phyloP scores from a whole-genome alignment of 2,888 invertebrate species.

The Corythucha ciliata region DNA sequence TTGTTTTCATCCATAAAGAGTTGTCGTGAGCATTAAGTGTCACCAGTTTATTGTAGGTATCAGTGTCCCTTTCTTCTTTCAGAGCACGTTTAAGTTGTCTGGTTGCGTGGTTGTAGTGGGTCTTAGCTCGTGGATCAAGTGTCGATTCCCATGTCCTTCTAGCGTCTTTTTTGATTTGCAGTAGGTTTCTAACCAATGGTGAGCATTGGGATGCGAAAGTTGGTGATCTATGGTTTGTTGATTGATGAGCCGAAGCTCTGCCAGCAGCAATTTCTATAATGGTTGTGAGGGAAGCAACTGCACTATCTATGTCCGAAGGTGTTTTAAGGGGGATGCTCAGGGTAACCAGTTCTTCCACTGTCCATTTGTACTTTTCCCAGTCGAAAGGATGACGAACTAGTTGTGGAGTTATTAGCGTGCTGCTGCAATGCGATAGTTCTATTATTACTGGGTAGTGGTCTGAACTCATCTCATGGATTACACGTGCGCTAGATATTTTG shows the following conservation, averaged over 20 bases:
- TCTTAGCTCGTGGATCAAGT: not conserved
- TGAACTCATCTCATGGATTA: conserved; percentile 10
- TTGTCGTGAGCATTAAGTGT: not conserved
- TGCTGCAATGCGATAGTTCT: not conserved
- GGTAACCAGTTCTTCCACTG: not conserved
- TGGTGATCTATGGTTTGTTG: not conserved
- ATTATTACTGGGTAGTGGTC: conserved; percentile 11
- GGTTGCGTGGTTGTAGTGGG: not conserved
- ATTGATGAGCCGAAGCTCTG: not conserved
- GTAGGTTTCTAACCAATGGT: not conserved
- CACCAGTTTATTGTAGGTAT: not conserved
- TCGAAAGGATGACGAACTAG: not conserved
- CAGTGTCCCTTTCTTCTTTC: not conserved
- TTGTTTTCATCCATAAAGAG: no score
- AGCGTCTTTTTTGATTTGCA: not conserved
- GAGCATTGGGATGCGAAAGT: not conserved
- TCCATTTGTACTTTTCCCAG: not conserved
- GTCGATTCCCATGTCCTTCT: conserved; percentile 1
- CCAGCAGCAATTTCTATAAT: conserved; percentile 1
- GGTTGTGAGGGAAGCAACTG: not conserved
- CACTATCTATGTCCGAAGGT: not conserved
- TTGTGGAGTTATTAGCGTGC: not conserved
- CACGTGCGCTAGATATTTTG: not conserved
- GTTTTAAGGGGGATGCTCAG: not conserved
- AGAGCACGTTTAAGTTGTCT: not conserved